Evolutionary conservation across 2,888 invertebrate genomes (phyloP).

Genomic region (Petrophora chlorosata): DNA sequence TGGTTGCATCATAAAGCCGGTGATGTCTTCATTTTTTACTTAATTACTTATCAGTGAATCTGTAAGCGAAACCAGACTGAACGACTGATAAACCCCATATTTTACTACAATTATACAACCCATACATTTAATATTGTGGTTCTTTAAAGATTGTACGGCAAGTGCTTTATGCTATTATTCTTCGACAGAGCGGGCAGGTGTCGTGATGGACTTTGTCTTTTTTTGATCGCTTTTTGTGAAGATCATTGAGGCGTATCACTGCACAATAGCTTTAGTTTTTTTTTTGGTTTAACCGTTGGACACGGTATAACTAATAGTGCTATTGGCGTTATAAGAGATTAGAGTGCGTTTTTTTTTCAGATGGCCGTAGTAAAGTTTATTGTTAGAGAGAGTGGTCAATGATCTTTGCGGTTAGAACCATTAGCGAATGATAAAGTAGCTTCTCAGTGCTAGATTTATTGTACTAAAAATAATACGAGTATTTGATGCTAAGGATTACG

Average conservation of each 20-base stretch:
- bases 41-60: neutral
- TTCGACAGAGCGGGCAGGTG: constrained; percentile 57
- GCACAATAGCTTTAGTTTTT: constrained; percentile 40
- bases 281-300: constrained; percentile 10
- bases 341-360: constrained; percentile 17
- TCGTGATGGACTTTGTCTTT: constrained; percentile 55
- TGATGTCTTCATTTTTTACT: constrained; percentile 14
- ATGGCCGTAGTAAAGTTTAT: neutral
- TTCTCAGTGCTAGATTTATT: too few species aligned
- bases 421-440: neutral
- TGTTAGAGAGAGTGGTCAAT: constrained; percentile 24
- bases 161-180: constrained; percentile 55
- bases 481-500: too few species aligned
- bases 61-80: neutral
- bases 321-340: constrained; percentile 26
- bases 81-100: constrained; percentile 1
- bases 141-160: constrained; percentile 13
- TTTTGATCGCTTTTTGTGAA: constrained; percentile 40
- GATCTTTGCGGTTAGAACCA: constrained; percentile 28
- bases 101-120: constrained; percentile 8
- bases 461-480: too few species aligned
- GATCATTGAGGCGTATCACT: constrained; percentile 43
- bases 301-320: too few species aligned
- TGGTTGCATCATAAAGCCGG: constrained; percentile 5
- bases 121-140: constrained; percentile 10